Percentiles rank a stretch among this genome's conserved stretches.
These are phyloP conservation scores for Macquaria australasica DNA, from an alignment of 2,113 vertebrate species.

Conservation along the genomic window DNA sequence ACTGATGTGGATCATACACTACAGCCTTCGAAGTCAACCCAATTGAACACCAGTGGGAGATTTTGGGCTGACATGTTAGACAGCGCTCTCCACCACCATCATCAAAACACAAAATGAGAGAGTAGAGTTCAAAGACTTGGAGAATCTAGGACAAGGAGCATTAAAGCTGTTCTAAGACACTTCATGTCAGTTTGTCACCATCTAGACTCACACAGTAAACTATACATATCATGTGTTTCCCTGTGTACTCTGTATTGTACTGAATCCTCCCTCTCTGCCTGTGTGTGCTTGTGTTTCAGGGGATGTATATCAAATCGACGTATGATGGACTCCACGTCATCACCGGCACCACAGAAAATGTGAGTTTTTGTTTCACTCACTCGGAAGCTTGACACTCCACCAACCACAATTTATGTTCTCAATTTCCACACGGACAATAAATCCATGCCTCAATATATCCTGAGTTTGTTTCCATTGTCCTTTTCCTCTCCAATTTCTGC, in stretches of 20 bases:
- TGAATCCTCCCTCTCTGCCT: constrained; percentile 1
- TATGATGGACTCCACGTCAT: constrained; percentile 85
- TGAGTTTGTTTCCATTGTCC: constrained; percentile 1
- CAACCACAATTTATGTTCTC: background rate
- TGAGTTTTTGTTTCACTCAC: constrained; percentile 64
- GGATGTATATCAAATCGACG: constrained; percentile 86
- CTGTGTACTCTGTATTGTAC: background rate
- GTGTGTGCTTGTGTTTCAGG: constrained; percentile 68
- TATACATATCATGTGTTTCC: background rate
- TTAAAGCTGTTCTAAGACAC: background rate
- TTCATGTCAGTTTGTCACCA: background rate
- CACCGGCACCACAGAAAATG: constrained; percentile 84
- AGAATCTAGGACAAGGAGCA: background rate
- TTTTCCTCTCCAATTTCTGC: constrained; percentile 18
- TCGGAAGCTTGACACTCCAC: background rate
- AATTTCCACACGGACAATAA: background rate
- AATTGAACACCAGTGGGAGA: background rate
- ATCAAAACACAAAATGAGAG: background rate
- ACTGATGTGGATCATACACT: background rate
- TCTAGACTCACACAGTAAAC: background rate
- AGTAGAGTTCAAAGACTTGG: background rate
- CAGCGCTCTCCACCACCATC: background rate
- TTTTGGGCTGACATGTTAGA: background rate
- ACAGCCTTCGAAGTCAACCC: background rate
- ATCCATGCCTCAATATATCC: background rate